Base-by-base conservation (phyloP, 2,113 vertebrate genomes). In the Microcebus lehilahytsara region DNA sequence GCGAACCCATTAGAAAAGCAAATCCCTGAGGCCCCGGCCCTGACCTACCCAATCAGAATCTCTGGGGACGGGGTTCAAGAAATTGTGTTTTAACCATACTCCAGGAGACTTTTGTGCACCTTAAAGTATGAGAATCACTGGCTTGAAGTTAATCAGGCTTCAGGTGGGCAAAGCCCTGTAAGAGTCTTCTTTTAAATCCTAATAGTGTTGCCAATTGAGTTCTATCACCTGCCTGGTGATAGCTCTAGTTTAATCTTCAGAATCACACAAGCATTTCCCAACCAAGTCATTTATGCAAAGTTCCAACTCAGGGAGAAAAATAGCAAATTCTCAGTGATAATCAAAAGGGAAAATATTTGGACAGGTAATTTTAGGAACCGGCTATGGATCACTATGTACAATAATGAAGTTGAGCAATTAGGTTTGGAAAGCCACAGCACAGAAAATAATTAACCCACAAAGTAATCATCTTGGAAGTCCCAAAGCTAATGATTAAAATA, bases 391-490 rank as follows among this genome's bases (percentile, higher is more conserved):
- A 3, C 5, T 37, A 95, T 89, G 25, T 23, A 95, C 75, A 93
- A 89, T 93, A 92, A 56, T 71, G 69, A 91, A 96, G 78, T 91
- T 93, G 89, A 91, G 92, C 85, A 58, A 95, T 98, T 96, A 89
- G 69, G 90, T 96, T 94, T 96, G 11, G 5, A 96, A 93, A 92
- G 58, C 95, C 83, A 86, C 71, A 93, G 94, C 71, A 89, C 95
- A 97, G 71, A 40, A 96, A 97, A 95, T 77, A 90, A 51, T 85
- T 97, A 97, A 93, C 4, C 34, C 94, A 93, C 83, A 94, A 89
- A 95, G 92, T 95, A 96, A 96, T 96, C 98, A 98, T 98, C 95
- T 97, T 93, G 96, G 95, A 96, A 96, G 89, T 97, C 97, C 95
- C 97, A 96, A 96, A 97, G 84, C 85, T 98, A 96, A 96, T 51